Evolutionary conservation across 2,113 vertebrate genomes (phyloP).

Genomic region (Tympanuchus pallidicinctus): DNA sequence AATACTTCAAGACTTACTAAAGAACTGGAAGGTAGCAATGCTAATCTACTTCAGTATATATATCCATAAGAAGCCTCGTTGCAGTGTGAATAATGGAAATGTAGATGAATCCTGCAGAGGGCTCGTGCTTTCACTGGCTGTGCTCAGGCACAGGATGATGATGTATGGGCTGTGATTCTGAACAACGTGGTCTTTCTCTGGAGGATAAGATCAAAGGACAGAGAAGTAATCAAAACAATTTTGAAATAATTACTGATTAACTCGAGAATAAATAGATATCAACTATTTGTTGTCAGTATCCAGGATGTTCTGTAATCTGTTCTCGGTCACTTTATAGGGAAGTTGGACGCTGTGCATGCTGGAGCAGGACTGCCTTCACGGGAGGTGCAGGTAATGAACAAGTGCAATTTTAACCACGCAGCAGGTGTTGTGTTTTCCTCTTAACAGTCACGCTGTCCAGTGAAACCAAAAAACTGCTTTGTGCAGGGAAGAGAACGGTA

Average conservation of each 20-base stretch:
- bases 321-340: not conserved
- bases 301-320: not conserved
- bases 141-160: not conserved
- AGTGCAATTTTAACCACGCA: not conserved
- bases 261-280: not conserved
- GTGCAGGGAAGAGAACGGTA: not conserved
- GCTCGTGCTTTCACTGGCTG: not conserved
- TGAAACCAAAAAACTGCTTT: not conserved
- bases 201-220: not conserved
- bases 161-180: not conserved
- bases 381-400: not conserved
- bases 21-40: not conserved
- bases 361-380: not conserved
- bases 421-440: not conserved
- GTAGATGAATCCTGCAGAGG: not conserved
- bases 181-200: fast-evolving
- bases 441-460: not conserved
- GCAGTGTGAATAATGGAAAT: not conserved
- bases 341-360: not conserved
- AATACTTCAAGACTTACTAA: not conserved
- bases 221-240: not conserved
- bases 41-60: not conserved
- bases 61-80: not conserved
- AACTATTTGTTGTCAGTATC: not conserved
- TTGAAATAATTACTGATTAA: not conserved